Evolutionary conservation across 2,113 vertebrate species (phyloP), one percentile per base, ranked within the genome.

Genomic region (Mormyrus iriodes): DNA sequence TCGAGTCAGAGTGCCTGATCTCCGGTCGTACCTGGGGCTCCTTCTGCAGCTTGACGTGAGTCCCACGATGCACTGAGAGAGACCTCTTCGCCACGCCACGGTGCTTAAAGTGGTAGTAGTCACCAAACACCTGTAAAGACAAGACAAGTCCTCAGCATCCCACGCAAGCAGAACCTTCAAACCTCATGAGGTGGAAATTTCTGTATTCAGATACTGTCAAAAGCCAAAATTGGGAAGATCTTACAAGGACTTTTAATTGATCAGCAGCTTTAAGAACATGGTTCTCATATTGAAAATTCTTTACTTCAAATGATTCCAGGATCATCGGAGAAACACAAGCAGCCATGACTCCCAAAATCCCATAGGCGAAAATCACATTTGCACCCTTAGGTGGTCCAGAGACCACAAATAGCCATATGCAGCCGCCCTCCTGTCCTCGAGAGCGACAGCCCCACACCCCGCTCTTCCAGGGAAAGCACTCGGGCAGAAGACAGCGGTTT

Each of bases 21-120:
- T 39, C 4, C 46, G 21, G 17, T 19, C 91, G 92, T 96, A 99
- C 98, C 97, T 97, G 96, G 0, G 96, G 96, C 55, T 99, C 97
- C 90, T 92, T 95, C 89, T 94, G 93, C 86, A 99, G 93, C 89
- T 94, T 96, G 89, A 95, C 93, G 88, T 98, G 97, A 91, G 96
- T 95, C 89, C 90, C 93, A 85, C 93, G 95, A 94, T 99, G 97
- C 89, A 95, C 95, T 0, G 95, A 96, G 91, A 99, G 94, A 31
- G 98, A 98, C 88, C 98, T 96, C 94, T 98, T 99, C 91, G 93
- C 95, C 94, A 99, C 96, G 0, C 93, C 95, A 0, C 92, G 94
- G 94, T 99, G 98, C 92, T 94, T 93, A 83, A 99, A 99, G 93
- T 99, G 97, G 95, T 98, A 99, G 94, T 97, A 97, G 93, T 98